phyloP scores from a whole-genome alignment of 2,888 invertebrate genomes.

The Conus canariensis region DNA sequence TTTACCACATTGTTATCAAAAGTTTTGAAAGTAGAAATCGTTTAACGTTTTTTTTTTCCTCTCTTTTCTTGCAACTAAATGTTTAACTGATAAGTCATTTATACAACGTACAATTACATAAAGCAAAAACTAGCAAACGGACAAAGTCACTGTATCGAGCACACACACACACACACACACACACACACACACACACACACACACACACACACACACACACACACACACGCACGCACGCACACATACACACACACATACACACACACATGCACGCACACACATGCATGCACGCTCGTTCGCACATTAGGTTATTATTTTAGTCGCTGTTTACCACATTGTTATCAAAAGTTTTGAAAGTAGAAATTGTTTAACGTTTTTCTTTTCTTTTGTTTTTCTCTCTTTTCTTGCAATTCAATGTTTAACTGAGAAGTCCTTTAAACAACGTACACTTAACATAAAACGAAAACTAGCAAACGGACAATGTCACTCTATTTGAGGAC shows the following conservation, averaged over 20 bases:
- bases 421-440: too few species aligned
- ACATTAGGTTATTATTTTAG: not conserved
- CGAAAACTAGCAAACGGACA: too few species aligned
- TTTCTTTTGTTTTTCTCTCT: too few species aligned
- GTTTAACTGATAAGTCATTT: too few species aligned
- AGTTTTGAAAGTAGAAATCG: not conserved
- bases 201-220: constrained; percentile 23
- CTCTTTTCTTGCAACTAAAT: too few species aligned
- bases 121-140: too few species aligned
- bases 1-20: not conserved
- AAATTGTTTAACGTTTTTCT: not conserved
- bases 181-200: constrained; percentile 5
- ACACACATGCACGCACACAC: not conserved
- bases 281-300: not conserved
- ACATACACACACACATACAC: not conserved
- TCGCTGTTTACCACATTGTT: not conserved
- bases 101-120: too few species aligned
- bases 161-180: too few species aligned
- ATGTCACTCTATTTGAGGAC: too few species aligned
- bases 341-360: not conserved
- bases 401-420: too few species aligned
- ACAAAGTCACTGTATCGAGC: too few species aligned
- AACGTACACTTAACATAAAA: too few species aligned
- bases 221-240: not conserved
- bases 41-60: not conserved